Percentiles rank a stretch among this genome's conserved stretches.
phyloP scores from a whole-genome alignment of 2,797 vertebrate species.

The Alca torda region DNA sequence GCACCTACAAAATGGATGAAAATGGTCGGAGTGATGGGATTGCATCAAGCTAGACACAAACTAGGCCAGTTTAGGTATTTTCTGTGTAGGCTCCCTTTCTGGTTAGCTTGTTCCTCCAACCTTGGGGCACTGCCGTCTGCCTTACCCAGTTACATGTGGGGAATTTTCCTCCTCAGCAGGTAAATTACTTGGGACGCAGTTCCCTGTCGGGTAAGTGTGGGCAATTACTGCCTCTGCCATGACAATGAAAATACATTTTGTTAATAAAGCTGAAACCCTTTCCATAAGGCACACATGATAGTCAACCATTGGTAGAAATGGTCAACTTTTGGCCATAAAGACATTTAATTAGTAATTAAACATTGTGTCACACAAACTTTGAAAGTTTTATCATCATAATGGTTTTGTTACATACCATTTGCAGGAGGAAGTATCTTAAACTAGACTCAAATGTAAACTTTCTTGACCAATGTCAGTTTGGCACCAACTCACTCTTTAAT shows the following conservation, averaged over 20 bases:
- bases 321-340: neutral
- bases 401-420: neutral
- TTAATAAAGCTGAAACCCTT: slow-evolving; percentile 29
- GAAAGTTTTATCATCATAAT: neutral
- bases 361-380: neutral
- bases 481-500: slow-evolving; percentile 72
- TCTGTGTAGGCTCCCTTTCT: neutral
- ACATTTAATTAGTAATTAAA: slow-evolving; percentile 1
- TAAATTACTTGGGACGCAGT: neutral
- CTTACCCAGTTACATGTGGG: fast-evolving
- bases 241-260: slow-evolving; percentile 26
- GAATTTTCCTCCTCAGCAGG: neutral
- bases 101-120: neutral
- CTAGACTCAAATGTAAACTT: slow-evolving; percentile 69
- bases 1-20: neutral
- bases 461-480: slow-evolving; percentile 72
- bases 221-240: slow-evolving; percentile 10
- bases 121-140: neutral
- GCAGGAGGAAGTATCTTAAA: slow-evolving; percentile 15
- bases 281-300: neutral
- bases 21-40: neutral
- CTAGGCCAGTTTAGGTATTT: neutral
- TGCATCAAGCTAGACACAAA: neutral
- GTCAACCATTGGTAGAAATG: neutral
- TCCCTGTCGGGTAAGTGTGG: neutral